phyloP scores from a whole-genome alignment of 2,113 vertebrate species.

The Geococcyx californianus region DNA sequence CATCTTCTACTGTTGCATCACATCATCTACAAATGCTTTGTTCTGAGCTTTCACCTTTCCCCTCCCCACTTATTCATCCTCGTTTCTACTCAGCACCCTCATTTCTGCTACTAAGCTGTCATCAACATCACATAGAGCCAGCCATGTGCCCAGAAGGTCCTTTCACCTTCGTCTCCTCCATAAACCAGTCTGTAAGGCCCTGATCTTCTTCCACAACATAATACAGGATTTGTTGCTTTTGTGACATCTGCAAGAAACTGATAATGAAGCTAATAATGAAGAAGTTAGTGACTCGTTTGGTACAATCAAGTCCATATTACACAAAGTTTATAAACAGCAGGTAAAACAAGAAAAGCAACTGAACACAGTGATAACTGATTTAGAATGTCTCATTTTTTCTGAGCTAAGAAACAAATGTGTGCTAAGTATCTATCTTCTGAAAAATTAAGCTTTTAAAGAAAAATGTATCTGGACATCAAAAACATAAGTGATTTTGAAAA shows the following conservation, averaged over 20 bases:
- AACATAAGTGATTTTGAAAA: not conserved
- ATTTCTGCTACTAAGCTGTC: not conserved
- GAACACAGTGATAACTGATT: not conserved
- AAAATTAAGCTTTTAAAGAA: not conserved
- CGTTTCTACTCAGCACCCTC: not conserved
- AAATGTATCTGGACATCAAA: not conserved
- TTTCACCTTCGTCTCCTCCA: not conserved
- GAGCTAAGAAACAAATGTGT: not conserved
- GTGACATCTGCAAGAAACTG: not conserved
- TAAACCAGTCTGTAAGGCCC: not conserved
- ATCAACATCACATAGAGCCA: not conserved
- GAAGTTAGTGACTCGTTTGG: not conserved
- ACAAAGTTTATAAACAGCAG: not conserved
- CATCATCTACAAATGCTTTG: not conserved
- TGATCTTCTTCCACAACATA: not conserved
- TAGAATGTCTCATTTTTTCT: not conserved
- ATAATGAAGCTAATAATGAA: not conserved
- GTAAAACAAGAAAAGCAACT: not conserved
- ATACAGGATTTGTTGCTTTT: not conserved
- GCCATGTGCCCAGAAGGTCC: not conserved
- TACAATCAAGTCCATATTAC: not conserved
- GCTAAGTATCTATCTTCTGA: not conserved
- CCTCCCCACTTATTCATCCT: not conserved
- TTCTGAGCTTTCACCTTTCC: not conserved
- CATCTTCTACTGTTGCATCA: not conserved